Base-by-base conservation (phyloP, 2,888 invertebrate species). In the Brachycybe producta region DNA sequence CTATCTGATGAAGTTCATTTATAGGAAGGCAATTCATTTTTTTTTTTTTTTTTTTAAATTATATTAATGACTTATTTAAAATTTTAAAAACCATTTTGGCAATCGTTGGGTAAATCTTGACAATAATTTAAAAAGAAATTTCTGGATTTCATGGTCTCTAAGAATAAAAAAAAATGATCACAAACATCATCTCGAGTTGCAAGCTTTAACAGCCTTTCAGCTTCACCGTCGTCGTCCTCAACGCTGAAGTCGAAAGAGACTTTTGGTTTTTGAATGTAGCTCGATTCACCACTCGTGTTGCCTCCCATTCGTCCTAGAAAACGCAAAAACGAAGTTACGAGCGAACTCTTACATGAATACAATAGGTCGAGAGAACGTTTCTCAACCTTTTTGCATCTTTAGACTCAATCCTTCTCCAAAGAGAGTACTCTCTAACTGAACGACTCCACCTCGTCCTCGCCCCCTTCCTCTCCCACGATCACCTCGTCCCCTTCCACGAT, bases 391-490 rank as follows among this genome's bases (percentile, higher is more conserved):
- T n/a, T n/a, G n/a, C n/a, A n/a, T n/a, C n/a, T n/a, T n/a, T n/a
- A n/a, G n/a, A n/a, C n/a, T n/a, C n/a, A n/a, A n/a, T n/a, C n/a
- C n/a, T n/a, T n/a, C n/a, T n/a, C 30, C 13, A 30, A 30, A 30
- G 13, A 30, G 13, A n/a, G 21, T 43, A 30, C 43, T 23, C 35
- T 26, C 35, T 45, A 34, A 35, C 8, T 28, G 23, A 23, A 13
- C 13, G 2, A 5, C 34, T 21, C 23, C 35, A 19, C 8, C 27
- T 45, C 23, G 23, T 34, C 47, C 47, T 5, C 47, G 36, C 27
- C 47, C 46, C 15, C 46, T 21, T 5, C 48, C 49, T 5, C 42
- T 38, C 1, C 49, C 49, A 17, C 49, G 26, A 21, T 7, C 38
- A 2, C 41, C 49, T 27, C 41, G 28, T n/a, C 15, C 27, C 5